These are phyloP conservation scores for Syrista parreyssii DNA, from an alignment of 2,888 invertebrate species.

Conservation along the genomic window DNA sequence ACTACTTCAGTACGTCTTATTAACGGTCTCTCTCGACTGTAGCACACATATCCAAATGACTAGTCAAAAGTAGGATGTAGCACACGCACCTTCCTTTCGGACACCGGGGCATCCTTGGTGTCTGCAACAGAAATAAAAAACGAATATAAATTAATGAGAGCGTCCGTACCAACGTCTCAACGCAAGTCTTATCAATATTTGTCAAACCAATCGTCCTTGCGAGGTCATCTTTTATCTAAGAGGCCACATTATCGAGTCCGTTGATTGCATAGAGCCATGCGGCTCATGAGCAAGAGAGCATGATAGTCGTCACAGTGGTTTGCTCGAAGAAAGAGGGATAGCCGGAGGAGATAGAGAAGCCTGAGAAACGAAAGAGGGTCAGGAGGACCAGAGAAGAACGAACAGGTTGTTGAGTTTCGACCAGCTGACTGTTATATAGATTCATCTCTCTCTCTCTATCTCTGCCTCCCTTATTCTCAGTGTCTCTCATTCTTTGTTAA, in stretches of 20 bases:
- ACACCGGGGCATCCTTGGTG: conserved; percentile 24
- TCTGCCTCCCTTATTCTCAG: not conserved
- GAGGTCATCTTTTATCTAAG: conserved; percentile 8
- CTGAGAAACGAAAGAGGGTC: not conserved
- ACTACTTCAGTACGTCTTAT: not conserved
- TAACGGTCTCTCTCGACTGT: not conserved
- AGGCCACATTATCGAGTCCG: not conserved
- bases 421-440: not conserved
- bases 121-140: conserved; percentile 30
- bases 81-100: conserved; percentile 38
- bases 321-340: not conserved
- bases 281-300: not conserved
- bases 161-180: not conserved
- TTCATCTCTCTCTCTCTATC: not conserved
- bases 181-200: not conserved
- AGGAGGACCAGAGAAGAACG: not conserved
- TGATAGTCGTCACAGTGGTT: not conserved
- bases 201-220: conserved; percentile 3
- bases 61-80: not conserved
- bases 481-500: not conserved
- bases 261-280: not conserved
- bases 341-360: not conserved
- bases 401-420: not conserved
- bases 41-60: not conserved
- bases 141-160: conserved; percentile 14